These are phyloP conservation scores for Muntiacus reevesi DNA, from an alignment of 2,113 vertebrate genomes.

Conservation along the genomic window DNA sequence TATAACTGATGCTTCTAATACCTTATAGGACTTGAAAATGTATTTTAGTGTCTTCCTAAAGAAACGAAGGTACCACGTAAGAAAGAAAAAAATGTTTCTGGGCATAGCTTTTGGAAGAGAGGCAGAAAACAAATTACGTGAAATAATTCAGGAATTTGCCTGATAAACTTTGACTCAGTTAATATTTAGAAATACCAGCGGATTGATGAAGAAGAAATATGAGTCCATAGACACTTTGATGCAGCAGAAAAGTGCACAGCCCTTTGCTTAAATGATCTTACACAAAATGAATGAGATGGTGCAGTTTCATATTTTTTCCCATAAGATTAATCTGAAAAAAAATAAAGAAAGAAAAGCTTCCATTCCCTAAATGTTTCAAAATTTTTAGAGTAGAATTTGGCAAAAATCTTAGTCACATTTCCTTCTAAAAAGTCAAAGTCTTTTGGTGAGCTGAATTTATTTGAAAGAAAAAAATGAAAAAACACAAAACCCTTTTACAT, in stretches of 20 bases:
- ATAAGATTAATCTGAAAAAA: neutral
- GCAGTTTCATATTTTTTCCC: neutral
- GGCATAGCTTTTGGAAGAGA: neutral
- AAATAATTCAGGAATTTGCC: neutral
- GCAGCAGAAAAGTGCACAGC: neutral
- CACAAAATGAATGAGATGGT: neutral
- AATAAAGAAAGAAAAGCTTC: neutral
- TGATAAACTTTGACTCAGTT: neutral
- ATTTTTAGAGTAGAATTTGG: neutral
- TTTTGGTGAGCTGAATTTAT: neutral
- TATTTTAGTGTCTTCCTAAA: constrained; percentile 35
- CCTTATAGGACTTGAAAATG: neutral
- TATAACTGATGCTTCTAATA: neutral
- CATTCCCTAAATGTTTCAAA: neutral
- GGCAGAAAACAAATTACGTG: neutral
- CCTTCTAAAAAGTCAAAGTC: neutral
- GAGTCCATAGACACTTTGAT: neutral
- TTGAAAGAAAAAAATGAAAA: neutral
- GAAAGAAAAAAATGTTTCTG: neutral
- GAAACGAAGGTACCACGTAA: neutral
- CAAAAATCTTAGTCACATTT: neutral
- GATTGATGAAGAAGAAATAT: neutral
- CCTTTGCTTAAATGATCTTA: neutral
- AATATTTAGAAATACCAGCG: neutral
- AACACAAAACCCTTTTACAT: neutral